Conservation (phyloP, 2,113 vertebrate genomes). For the Ancistrus triradiatus region DNA sequence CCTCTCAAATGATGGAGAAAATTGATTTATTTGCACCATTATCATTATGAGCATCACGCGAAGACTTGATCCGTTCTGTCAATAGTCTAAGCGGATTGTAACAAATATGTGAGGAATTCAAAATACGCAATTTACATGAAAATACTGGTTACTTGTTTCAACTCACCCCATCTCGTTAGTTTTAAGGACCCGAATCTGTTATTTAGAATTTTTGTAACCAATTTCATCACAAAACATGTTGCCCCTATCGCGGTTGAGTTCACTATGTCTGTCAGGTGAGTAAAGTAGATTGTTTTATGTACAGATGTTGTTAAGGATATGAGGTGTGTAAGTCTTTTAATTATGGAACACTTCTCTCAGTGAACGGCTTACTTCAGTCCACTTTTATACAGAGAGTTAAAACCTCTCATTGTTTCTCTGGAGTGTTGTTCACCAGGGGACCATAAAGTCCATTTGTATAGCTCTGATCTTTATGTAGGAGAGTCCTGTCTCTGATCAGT, state of each 20-base stretch:
- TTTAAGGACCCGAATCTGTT: constrained; percentile 13
- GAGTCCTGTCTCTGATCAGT: constrained; percentile 92
- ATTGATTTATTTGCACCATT: constrained; percentile 38
- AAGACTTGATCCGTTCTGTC: constrained; percentile 31
- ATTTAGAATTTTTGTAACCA: constrained; percentile 37
- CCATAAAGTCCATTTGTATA: constrained; percentile 87
- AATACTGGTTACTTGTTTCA: constrained; percentile 42
- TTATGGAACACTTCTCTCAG: constrained; percentile 64
- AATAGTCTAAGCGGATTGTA: constrained; percentile 41
- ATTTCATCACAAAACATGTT: constrained; percentile 28
- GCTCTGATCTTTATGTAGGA: constrained; percentile 89
- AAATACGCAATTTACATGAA: constrained; percentile 48
- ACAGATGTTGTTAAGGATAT: constrained; percentile 35
- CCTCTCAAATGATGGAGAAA: constrained; percentile 30
- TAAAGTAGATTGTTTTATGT: constrained; percentile 59
- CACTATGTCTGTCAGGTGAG: constrained; percentile 32
- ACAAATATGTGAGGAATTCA: constrained; percentile 42
- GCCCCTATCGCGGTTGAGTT: constrained; percentile 26
- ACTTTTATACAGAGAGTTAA: background rate
- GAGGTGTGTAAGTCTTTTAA: constrained; percentile 17
- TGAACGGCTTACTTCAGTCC: constrained; percentile 34
- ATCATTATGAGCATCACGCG: too few relatives aligned
- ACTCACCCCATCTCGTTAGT: background rate
- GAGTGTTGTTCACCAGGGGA: constrained; percentile 90
- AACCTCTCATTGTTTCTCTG: constrained; percentile 85